phyloP scores from a whole-genome alignment of 2,797 vertebrate species.

The Lacerta agilis region DNA sequence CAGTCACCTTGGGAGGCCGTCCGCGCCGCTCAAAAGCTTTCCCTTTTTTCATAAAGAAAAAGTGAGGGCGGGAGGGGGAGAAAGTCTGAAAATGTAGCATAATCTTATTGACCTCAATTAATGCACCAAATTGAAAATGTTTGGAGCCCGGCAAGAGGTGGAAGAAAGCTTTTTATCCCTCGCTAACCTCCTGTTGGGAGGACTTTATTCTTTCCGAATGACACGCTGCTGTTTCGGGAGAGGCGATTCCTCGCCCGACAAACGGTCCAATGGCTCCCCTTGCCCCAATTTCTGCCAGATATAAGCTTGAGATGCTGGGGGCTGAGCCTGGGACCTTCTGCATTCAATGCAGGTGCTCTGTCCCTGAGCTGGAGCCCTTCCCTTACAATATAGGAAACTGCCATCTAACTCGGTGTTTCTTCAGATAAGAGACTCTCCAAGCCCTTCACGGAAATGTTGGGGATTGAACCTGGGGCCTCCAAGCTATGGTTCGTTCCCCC shows the following conservation, averaged over 20 bases:
- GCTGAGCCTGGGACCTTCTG: too few relatives aligned
- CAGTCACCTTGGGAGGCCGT: slow-evolving; percentile 56
- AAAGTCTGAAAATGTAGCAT: slow-evolving; percentile 82
- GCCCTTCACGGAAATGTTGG: too few relatives aligned
- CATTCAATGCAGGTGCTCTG: too few relatives aligned
- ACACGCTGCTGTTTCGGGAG: slow-evolving; percentile 25
- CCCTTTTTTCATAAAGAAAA: slow-evolving; percentile 37
- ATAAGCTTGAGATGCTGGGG: too few relatives aligned
- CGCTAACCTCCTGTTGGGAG: slow-evolving; percentile 51
- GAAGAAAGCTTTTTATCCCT: slow-evolving; percentile 70
- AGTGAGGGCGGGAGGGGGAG: slow-evolving; percentile 27
- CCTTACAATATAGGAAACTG: too few relatives aligned
- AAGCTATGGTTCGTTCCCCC: too few relatives aligned
- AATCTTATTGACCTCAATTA: slow-evolving; percentile 86
- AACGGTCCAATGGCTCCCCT: slow-evolving; percentile 30
- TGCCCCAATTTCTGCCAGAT: slow-evolving; percentile 17
- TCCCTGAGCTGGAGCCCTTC: too few relatives aligned
- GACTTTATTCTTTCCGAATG: slow-evolving; percentile 46
- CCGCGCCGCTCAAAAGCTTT: slow-evolving; percentile 58
- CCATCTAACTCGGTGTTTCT: too few relatives aligned
- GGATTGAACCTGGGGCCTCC: too few relatives aligned
- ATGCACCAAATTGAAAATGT: slow-evolving; percentile 78
- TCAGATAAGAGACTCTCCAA: too few relatives aligned
- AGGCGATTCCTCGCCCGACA: slow-evolving; percentile 24
- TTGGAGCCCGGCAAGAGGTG: slow-evolving; percentile 72